Evolutionary conservation across 2,113 vertebrate genomes (phyloP), one percentile per base, ranked within the genome.

Genomic region (Fulica atra): DNA sequence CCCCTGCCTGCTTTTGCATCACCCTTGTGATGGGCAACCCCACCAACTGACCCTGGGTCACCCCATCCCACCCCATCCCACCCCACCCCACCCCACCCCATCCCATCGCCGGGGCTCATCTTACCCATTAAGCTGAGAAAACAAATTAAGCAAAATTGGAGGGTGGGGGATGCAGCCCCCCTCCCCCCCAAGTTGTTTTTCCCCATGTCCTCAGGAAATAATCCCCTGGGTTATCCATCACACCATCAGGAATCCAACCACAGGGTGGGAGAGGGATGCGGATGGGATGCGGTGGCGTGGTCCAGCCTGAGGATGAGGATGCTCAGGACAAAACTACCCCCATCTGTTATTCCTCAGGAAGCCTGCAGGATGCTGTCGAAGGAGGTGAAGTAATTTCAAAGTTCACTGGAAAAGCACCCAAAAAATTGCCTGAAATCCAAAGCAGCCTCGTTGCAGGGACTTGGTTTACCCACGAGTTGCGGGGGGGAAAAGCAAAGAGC

Each of bases 91-190:
- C n/a, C n/a, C 42, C 42, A 44, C 42, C 57, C 70, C 81, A 31
- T 12, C 59, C 44, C 59, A 44, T 7, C 7, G 1, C 33, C 16
- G 31, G 3, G 10, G 14, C 17, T 11, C 56, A 40, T 35, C 21
- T 17, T 6, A 3, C 29, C 12, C 8, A 9, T 33, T 65, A 16
- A 69, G 54, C 33, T 25, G 16, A 50, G 19, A 65, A 80, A 57
- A 80, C 0, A 6, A 64, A 21, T 3, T 1, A 8, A 10, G 36
- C 25, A 60, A 46, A 64, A 40, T 0, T 1, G 8, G 65, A 16
- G 48, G 3, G 13, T 51, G 56, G 28, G 42, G 16, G 42, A 44
- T 18, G 42, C 42, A 44, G 42, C 42, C 16, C 16, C 16, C 42
- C 13, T 5, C 53, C 72, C 1, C 13, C 59, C 1, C 14, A 0